Evolutionary conservation across 2,113 vertebrate genomes (phyloP).

Genomic region (Pelusios castaneus): DNA sequence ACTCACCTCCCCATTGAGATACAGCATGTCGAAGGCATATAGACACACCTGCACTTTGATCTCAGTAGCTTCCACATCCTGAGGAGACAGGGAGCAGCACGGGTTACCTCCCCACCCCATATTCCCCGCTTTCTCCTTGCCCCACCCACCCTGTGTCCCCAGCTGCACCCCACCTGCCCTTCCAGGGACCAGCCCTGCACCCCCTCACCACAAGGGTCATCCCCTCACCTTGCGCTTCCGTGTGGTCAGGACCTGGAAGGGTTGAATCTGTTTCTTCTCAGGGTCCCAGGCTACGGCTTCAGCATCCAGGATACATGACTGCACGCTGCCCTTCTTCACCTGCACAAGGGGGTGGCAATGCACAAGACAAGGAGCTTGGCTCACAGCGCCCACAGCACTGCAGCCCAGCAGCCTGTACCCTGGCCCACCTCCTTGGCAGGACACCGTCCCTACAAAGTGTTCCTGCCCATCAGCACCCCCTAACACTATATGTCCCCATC

Average conservation of each 20-base stretch:
- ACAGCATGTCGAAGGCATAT: constrained; percentile 92
- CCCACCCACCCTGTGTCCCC: background rate
- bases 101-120: background rate
- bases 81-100: background rate
- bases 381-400: background rate
- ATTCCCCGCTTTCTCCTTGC: background rate
- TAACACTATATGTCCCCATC: background rate
- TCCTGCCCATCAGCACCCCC: background rate
- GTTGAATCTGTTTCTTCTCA: constrained; percentile 90
- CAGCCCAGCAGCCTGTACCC: background rate
- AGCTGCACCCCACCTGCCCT: background rate
- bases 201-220: background rate
- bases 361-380: background rate
- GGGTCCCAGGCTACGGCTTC: constrained; percentile 92
- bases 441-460: background rate
- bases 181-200: background rate
- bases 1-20: constrained; percentile 90
- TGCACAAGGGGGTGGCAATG: constrained; percentile 18
- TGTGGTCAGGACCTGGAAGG: constrained; percentile 92
- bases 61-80: constrained; percentile 89
- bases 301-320: constrained; percentile 86
- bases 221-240: constrained; percentile 88
- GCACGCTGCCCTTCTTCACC: constrained; percentile 83
- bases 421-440: no score
- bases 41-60: constrained; percentile 93